These are phyloP conservation scores for Andrena praecox DNA, from an alignment of 2,888 invertebrate genomes.

Conservation along the genomic window DNA sequence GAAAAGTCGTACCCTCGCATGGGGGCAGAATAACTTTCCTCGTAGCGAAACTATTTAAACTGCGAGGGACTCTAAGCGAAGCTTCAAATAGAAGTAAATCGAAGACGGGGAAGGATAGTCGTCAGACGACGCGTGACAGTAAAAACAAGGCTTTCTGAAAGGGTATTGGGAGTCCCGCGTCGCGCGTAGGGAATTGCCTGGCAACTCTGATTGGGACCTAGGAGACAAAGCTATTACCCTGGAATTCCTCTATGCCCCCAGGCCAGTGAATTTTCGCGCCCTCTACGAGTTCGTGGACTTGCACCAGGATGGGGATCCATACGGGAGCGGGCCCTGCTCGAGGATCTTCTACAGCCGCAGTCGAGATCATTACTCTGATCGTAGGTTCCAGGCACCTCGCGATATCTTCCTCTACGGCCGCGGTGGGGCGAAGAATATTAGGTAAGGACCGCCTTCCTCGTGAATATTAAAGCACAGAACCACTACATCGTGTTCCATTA, in stretches of 20 bases:
- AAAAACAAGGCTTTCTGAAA: too few relatives aligned
- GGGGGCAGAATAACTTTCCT: neutral
- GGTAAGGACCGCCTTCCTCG: conserved; percentile 85
- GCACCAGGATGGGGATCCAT: conserved; percentile 93
- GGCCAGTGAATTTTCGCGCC: conserved; percentile 93
- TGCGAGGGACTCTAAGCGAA: too few relatives aligned
- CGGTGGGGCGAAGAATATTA: conserved; percentile 93
- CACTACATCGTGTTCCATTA: too few relatives aligned
- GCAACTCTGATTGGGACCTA: too few relatives aligned
- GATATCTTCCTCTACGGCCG: conserved; percentile 95
- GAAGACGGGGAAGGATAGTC: too few relatives aligned
- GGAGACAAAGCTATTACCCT: neutral
- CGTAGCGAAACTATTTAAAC: neutral
- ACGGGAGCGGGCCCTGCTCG: conserved; percentile 91
- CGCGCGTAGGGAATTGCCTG: too few relatives aligned
- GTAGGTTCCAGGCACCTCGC: conserved; percentile 92
- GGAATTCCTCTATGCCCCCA: conserved; percentile 77
- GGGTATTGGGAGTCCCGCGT: too few relatives aligned
- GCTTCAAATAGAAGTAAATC: too few relatives aligned
- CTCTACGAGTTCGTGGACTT: conserved; percentile 95
- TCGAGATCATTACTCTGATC: conserved; percentile 88
- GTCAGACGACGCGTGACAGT: too few relatives aligned
- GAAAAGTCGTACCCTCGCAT: neutral
- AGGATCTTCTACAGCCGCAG: conserved; percentile 90
- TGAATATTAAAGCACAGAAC: too few relatives aligned